phyloP scores from a whole-genome alignment of 2,113 vertebrate species.

The Mobula hypostoma region DNA sequence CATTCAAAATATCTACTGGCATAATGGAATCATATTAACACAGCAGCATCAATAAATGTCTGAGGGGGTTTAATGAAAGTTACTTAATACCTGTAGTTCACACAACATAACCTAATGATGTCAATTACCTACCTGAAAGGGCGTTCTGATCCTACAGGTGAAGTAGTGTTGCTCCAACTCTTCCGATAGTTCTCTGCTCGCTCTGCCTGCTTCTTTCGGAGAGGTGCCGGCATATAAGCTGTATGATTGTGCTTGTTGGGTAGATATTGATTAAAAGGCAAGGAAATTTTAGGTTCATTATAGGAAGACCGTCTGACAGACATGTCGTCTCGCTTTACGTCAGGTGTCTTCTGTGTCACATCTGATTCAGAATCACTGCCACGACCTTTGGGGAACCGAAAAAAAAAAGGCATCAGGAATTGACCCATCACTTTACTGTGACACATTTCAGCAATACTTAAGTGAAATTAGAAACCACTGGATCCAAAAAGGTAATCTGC shows the following conservation, averaged over 20 bases:
- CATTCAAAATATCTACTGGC: neutral
- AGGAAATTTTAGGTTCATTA: conserved; percentile 74
- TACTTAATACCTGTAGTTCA: neutral
- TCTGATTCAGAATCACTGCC: conserved; percentile 93
- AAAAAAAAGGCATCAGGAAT: neutral
- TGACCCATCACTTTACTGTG: neutral
- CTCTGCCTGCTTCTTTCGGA: conserved; percentile 72
- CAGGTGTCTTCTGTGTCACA: conserved; percentile 77
- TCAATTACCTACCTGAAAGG: conserved; percentile 75
- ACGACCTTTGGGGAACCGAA: conserved; percentile 61
- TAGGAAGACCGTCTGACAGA: conserved; percentile 77
- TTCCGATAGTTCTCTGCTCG: conserved; percentile 66
- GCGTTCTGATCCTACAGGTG: conserved; percentile 76
- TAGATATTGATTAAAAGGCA: conserved; percentile 98
- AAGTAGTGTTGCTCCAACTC: conserved; percentile 87
- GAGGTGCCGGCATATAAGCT: conserved; percentile 70
- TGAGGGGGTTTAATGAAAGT: too few species aligned
- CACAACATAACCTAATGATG: neutral
- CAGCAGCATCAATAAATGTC: neutral
- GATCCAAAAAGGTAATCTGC: neutral
- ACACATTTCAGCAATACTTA: conserved; percentile 3
- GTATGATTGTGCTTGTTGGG: conserved; percentile 93
- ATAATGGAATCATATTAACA: neutral
- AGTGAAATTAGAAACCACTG: neutral
- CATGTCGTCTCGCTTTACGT: conserved; percentile 94